These are phyloP conservation scores for Clarias macrocephalus DNA, from an alignment of 2,113 vertebrate species.

Conservation along the genomic window DNA sequence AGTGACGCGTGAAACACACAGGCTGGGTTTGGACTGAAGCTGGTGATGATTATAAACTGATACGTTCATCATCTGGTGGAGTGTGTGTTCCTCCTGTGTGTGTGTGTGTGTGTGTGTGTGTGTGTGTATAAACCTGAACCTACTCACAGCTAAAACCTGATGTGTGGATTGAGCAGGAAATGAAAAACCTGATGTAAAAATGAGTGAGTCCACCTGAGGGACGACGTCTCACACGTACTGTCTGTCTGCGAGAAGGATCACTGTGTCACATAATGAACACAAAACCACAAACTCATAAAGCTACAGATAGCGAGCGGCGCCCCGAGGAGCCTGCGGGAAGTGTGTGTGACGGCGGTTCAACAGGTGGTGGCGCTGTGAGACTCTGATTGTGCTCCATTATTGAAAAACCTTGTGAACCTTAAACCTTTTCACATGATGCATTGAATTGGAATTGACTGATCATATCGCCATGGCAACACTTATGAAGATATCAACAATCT, in stretches of 20 bases:
- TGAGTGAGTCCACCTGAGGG: background rate
- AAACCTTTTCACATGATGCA: background rate
- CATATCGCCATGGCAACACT: background rate
- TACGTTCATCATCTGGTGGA: background rate
- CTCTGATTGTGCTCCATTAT: background rate
- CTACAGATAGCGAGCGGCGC: background rate
- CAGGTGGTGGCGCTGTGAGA: background rate
- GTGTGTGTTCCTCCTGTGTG: background rate
- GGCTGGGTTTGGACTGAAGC: background rate
- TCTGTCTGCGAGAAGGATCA: background rate
- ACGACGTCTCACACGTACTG: background rate
- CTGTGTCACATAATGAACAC: background rate
- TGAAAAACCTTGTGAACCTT: background rate
- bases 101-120: background rate
- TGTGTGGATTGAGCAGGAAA: background rate
- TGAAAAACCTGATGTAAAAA: background rate
- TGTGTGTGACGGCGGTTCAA: background rate
- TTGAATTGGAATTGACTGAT: background rate
- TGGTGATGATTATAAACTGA: background rate
- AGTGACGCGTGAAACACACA: background rate
- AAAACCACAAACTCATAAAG: background rate
- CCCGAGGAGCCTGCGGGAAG: background rate
- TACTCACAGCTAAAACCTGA: background rate
- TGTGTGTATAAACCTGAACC: background rate
- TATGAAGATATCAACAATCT: background rate